Base-by-base conservation (phyloP, 2,888 invertebrate species). In the Osedax frankpressi region DNA sequence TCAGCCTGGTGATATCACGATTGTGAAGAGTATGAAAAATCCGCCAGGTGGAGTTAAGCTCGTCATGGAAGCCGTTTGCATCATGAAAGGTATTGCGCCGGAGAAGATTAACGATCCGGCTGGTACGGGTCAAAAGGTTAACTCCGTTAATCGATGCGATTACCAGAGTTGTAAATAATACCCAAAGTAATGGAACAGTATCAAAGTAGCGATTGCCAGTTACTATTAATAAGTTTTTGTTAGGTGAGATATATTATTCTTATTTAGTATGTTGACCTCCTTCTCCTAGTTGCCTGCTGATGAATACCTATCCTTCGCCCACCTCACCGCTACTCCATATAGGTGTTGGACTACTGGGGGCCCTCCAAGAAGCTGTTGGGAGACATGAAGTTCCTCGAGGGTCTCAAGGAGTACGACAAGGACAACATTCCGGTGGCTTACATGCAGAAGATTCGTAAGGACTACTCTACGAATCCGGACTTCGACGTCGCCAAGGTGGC, bases 11-110 rank as follows among this genome's bases (percentile, higher is more conserved):
- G 92, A 93, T 82, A 91, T 92, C 76, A 90, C 91, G 0, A 87
- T 92, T 76, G 91, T 92, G 0, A 92, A 92, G 84, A 90, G 92
- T 1, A 92, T 92, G 92, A 92, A 92, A 85, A 91, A 90, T 86
- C 92, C 92, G 28, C 92, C 92, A 14, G 88, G 88, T 76, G 89
- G 90, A 24, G 89, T 92, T 0, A 92, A 92, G 83, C 83, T 92
- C 74, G 92, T 92, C 1, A 90, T 92, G 90, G 91, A 91, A 14
- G 92, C 91, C n/a, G 90, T 92, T n/a, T 92, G 92, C 82, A 90
- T 92, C 0, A 91, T 92, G 88, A 89, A 90, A 84, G 90, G 89
- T 76, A 86, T 92, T 70, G 89, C 89, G 78, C 90, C 92, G 0
- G 91, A 91, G 81, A 88, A 89, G 84, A 87, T 91, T 62, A 89